Evolutionary conservation across 2,797 vertebrate genomes (phyloP).

Genomic region (Enteromius afrohamiltoni): DNA sequence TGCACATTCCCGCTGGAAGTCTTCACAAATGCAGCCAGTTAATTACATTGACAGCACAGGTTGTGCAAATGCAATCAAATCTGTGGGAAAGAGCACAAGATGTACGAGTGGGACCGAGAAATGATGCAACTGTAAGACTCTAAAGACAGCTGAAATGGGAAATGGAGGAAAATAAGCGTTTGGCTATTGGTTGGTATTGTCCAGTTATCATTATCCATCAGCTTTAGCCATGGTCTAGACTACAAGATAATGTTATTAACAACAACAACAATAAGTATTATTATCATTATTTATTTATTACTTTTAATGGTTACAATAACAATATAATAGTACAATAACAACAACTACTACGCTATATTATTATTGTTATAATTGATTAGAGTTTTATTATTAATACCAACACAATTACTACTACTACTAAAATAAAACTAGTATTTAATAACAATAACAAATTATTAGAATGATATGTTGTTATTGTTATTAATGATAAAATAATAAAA

Average conservation of each 20-base stretch:
- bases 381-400: too few relatives aligned
- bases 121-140: neutral
- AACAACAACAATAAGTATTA: too few relatives aligned
- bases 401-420: too few relatives aligned
- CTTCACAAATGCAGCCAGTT: neutral
- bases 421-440: too few relatives aligned
- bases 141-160: neutral
- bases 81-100: neutral
- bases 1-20: neutral
- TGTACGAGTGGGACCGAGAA: neutral
- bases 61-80: neutral
- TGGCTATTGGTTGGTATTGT: neutral
- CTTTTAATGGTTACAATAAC: neutral
- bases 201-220: neutral
- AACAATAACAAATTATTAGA: too few relatives aligned
- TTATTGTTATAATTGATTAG: too few relatives aligned
- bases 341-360: too few relatives aligned
- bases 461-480: too few relatives aligned
- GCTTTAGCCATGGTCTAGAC: neutral
- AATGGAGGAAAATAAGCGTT: neutral
- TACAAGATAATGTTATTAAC: neutral
- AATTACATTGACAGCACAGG: slow-evolving; percentile 8
- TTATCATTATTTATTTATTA: too few relatives aligned
- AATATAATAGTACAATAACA: too few relatives aligned
- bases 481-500: too few relatives aligned